These are phyloP conservation scores for Calidris pugnax DNA, from an alignment of 2,113 vertebrate species.

Conservation along the genomic window DNA sequence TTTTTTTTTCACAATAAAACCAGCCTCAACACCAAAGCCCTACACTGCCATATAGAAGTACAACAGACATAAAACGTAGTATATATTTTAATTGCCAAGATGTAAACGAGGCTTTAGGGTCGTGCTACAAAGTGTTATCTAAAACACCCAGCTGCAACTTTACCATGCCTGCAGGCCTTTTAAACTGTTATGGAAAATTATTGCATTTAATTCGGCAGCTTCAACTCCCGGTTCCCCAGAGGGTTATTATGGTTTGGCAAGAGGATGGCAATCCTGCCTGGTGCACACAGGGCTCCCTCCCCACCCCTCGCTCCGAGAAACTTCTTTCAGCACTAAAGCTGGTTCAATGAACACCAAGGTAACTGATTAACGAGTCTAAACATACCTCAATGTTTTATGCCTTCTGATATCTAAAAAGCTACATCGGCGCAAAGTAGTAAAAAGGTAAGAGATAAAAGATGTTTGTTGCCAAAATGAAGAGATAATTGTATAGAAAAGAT, in stretches of 20 bases:
- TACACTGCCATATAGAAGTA: not conserved
- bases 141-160: slow-evolving; percentile 62
- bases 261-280: slow-evolving; percentile 48
- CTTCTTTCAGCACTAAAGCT: slow-evolving; percentile 11
- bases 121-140: slow-evolving; percentile 62
- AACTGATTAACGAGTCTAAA: not conserved
- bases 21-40: not conserved
- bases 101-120: slow-evolving; percentile 68
- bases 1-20: not conserved
- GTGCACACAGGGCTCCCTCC: not conserved
- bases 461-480: not conserved
- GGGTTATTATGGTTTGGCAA: slow-evolving; percentile 62
- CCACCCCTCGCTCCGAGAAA: not conserved
- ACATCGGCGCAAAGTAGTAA: not conserved
- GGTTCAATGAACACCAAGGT: not conserved
- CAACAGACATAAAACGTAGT: slow-evolving; percentile 10
- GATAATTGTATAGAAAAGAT: not conserved
- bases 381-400: not conserved
- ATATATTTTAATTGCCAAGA: slow-evolving; percentile 72
- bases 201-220: slow-evolving; percentile 61
- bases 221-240: slow-evolving; percentile 51
- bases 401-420: not conserved
- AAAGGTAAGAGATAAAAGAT: not conserved
- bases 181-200: slow-evolving; percentile 69
- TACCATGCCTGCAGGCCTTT: slow-evolving; percentile 66